These are phyloP conservation scores for Hoplias malabaricus DNA, from an alignment of 2,113 vertebrate species.

Conservation along the genomic window DNA sequence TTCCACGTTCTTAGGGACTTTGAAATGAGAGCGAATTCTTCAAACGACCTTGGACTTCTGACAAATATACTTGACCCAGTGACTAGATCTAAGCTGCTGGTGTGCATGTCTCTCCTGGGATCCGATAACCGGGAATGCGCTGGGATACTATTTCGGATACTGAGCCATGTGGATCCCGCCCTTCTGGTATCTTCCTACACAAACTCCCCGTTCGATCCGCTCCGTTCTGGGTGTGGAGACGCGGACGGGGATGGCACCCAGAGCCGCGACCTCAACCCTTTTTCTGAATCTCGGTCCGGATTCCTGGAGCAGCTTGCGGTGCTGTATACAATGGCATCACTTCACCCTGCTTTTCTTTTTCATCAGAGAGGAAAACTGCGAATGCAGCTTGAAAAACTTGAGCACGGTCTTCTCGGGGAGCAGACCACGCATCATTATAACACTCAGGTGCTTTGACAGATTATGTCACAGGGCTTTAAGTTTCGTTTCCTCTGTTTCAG, in stretches of 20 bases:
- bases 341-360: constrained; percentile 94
- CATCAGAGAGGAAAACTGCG: constrained; percentile 89
- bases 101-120: constrained; percentile 87
- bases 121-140: constrained; percentile 94
- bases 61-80: constrained; percentile 83
- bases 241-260: constrained; percentile 51
- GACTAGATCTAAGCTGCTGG: constrained; percentile 86
- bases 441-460: not conserved
- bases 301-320: constrained; percentile 84
- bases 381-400: constrained; percentile 75
- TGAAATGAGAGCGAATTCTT: constrained; percentile 87
- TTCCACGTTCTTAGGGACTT: constrained; percentile 90
- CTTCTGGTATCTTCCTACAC: constrained; percentile 46
- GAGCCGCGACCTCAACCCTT: constrained; percentile 39
- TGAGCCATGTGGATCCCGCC: constrained; percentile 82
- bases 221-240: constrained; percentile 15
- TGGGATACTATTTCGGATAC: constrained; percentile 84
- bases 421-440: constrained; percentile 12
- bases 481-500: too few species aligned
- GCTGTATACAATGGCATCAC: constrained; percentile 92
- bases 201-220: constrained; percentile 28
- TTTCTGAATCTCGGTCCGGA: constrained; percentile 52
- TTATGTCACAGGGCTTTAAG: too few species aligned
- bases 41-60: constrained; percentile 77
- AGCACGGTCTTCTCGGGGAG: constrained; percentile 67